Base-by-base conservation (phyloP, 2,888 invertebrate species). In the Bombylius major region DNA sequence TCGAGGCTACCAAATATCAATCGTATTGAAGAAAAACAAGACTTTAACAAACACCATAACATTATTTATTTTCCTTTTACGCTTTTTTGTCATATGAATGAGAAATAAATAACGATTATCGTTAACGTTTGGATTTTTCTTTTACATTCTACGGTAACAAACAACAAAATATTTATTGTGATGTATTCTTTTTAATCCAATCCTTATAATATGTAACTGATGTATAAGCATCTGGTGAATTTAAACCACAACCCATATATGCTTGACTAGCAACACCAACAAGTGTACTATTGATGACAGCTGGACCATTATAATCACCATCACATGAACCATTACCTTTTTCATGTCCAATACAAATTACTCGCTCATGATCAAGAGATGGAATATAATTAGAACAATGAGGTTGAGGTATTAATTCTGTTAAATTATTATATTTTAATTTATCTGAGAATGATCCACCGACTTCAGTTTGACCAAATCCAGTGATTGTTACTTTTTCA, bases 231-330 rank as follows among this genome's bases (percentile, higher is more conserved):
- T 72, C 71, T 23, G 73, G 69, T 56, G 62, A 56, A 0, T 23
- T 51, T 12, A 62, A 59, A 7, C 66, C 68, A 46, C 72, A 72
- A 48, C 67, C 65, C 32, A 57, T 52, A 0, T 64, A 59, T 34
- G 67, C 65, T 62, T 72, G 72, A 57, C 64, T 63, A 48, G 66
- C 70, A 34, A 71, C 64, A 57, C 66, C 72, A 33, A 71, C 70
- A 23, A 72, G 56, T 55, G 67, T 60, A 1, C 65, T 60, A 0
- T 67, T 56, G 51, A 67, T 69, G 4, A 66, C 61, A 9, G 71
- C 70, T 52, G 72, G 71, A 45, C 70, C 70, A 11, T 73, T 72
- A 4, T 67, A 69, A 54, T 73, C 72, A 5, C 70, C 70, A 23
- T 62, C 59, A 55, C 73, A 72, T 4, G 66, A 64, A 5, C 73